These are phyloP conservation scores for Melanchra persicariae DNA, from an alignment of 2,888 invertebrate species.

Conservation along the genomic window DNA sequence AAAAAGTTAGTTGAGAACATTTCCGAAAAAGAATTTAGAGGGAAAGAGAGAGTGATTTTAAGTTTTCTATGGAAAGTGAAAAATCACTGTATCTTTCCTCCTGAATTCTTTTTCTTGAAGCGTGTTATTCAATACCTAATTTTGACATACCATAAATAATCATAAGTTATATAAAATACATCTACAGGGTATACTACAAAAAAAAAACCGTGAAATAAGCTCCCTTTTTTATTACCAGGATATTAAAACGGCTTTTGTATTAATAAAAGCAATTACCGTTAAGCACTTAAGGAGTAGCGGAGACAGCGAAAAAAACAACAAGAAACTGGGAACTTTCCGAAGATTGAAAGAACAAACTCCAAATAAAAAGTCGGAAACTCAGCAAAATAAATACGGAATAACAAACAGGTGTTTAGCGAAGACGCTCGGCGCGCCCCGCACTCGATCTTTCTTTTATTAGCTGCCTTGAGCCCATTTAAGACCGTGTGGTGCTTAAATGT, in stretches of 20 bases:
- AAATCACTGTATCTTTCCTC: no score
- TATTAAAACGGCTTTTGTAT: slow-evolving; percentile 31
- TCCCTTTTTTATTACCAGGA: slow-evolving; percentile 26
- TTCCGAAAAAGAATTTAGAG: no score
- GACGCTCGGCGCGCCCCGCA: slow-evolving; percentile 64
- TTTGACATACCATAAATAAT: no score
- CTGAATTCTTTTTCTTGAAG: no score
- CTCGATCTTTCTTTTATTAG: slow-evolving; percentile 73
- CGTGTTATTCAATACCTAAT: no score
- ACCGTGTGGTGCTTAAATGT: slow-evolving; percentile 67
- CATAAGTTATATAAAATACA: no score
- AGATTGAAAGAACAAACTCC: slow-evolving; percentile 60
- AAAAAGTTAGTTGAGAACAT: no score
- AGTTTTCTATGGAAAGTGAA: no score
- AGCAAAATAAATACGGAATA: slow-evolving; percentile 68
- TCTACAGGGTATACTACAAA: not conserved
- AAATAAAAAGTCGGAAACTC: slow-evolving; percentile 58
- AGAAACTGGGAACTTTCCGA: slow-evolving; percentile 46
- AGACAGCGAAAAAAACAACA: slow-evolving; percentile 45
- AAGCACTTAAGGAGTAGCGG: slow-evolving; percentile 42
- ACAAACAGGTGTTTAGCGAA: slow-evolving; percentile 74
- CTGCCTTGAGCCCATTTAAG: slow-evolving; percentile 73
- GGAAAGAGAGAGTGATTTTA: no score
- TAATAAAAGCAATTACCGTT: slow-evolving; percentile 58
- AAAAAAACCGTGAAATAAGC: not conserved